Base-by-base conservation (phyloP, 2,797 vertebrate species). In the Rhyacichthys aspro region DNA sequence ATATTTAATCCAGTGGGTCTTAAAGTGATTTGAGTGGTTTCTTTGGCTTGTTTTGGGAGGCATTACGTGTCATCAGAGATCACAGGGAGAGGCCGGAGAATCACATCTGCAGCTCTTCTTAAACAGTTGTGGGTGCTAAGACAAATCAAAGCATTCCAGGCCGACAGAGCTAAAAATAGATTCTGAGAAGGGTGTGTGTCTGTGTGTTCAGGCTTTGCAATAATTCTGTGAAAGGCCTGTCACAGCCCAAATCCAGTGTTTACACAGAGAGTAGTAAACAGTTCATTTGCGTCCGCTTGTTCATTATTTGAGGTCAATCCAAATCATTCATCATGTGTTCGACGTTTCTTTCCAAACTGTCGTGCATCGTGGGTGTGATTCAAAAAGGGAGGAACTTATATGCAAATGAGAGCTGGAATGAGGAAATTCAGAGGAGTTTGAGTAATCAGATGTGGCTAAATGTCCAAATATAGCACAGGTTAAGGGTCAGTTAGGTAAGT, bases 151-250 rank as follows among this genome's bases (percentile, higher is more conserved):
- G 86, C 85, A 64, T 81, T 82, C 81, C 76, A 60, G 70, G 42
- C 80, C 34, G 43, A 14, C 70, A 14, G n/a, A 57, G 70, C 72
- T 91, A 92, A 78, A 89, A 89, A 91, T 91, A 91, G 88, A 37
- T 11, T 57, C 43, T 37, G 50, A 67, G 54, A 45, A 86, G 88
- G 81, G 92, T 79, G 89, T 90, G 71, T 71, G 70, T 10, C 5
- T 55, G 6, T 18, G 77, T 76, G 70, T 73, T 78, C 80, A 62
- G 58, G 80, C 74, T 76, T 67, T 74, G 81, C 66, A 53, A 68
- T 67, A 49, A 72, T 78, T 83, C 82, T 75, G 74, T 46, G 54
- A 78, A 34, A 18, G 47, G 55, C 55, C 74, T 72, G 78, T 84
- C 87, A 78, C 46, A n/a, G 71, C 62, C 57, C 47, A 74, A 72